phyloP scores from a whole-genome alignment of 2,888 invertebrate species.

The Flexamia atlantica region DNA sequence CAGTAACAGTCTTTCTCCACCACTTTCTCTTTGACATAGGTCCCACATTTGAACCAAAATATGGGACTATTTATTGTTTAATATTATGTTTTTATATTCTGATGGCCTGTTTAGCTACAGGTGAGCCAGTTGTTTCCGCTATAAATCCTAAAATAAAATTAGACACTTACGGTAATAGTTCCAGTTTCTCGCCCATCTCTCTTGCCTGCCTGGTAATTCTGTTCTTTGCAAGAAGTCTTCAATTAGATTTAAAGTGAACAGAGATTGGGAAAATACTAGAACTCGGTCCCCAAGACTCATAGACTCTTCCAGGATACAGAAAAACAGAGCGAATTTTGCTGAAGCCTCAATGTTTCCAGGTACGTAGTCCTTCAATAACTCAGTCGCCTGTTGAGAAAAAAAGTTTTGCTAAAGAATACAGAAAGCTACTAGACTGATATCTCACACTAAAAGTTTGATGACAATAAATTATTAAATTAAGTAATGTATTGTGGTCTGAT shows the following conservation, averaged over 20 bases:
- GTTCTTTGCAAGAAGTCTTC: slow-evolving; percentile 93
- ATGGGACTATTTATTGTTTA: too few species aligned
- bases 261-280: slow-evolving; percentile 96
- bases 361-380: slow-evolving; percentile 89
- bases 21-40: too few species aligned
- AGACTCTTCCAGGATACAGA: slow-evolving; percentile 94
- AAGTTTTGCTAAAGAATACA: slow-evolving; percentile 6
- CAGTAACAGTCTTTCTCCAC: too few species aligned
- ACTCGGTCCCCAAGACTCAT: slow-evolving; percentile 93
- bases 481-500: too few species aligned
- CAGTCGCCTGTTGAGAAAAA: slow-evolving; percentile 80
- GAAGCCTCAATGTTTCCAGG: slow-evolving; percentile 95
- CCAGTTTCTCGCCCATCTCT: slow-evolving; percentile 90
- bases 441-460: too few species aligned
- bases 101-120: too few species aligned
- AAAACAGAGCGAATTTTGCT: slow-evolving; percentile 96
- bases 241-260: slow-evolving; percentile 95
- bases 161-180: slow-evolving; percentile 92
- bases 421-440: too few species aligned
- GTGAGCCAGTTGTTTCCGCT: too few species aligned
- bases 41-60: too few species aligned
- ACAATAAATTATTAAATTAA: too few species aligned
- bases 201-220: slow-evolving; percentile 77
- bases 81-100: too few species aligned
- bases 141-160: too few species aligned